Evolutionary conservation across 2,888 invertebrate genomes (phyloP).

Genomic region (Homarus gammarus): DNA sequence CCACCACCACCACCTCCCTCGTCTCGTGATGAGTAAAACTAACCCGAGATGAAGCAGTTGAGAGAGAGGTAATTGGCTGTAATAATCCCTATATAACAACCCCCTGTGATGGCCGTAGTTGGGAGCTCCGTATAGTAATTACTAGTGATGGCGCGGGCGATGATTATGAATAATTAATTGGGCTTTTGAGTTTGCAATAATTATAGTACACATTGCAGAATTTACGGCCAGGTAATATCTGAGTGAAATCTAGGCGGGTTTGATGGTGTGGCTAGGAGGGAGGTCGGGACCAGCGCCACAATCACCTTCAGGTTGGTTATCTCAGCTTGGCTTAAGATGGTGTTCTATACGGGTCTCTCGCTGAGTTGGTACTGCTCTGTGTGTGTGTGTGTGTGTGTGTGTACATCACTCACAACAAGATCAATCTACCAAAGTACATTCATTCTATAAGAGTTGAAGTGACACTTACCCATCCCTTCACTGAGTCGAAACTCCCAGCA

Average conservation of each 20-base stretch:
- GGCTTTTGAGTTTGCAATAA: constrained; percentile 43
- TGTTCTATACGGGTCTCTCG: too few species aligned
- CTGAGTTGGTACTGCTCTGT: too few species aligned
- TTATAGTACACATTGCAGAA: constrained; percentile 43
- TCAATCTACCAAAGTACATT: too few species aligned
- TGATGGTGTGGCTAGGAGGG: too few species aligned
- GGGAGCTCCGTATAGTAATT: constrained; percentile 51
- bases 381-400: neutral
- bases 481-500: too few species aligned
- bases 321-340: too few species aligned
- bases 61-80: constrained; percentile 24
- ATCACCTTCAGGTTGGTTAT: too few species aligned
- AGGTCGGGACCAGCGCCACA: too few species aligned
- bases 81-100: constrained; percentile 41
- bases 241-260: constrained; percentile 28
- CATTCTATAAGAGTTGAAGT: too few species aligned
- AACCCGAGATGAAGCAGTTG: neutral
- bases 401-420: too few species aligned
- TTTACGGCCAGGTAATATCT: constrained; percentile 57
- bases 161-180: constrained; percentile 60
- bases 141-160: constrained; percentile 45
- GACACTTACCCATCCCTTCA: too few species aligned
- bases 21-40: constrained; percentile 2
- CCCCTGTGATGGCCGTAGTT: constrained; percentile 41
- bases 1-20: neutral